Evolutionary conservation across 1,140 invertebrate genomes (phyloP).

Genomic region (Lordiphosa stackelbergi): DNA sequence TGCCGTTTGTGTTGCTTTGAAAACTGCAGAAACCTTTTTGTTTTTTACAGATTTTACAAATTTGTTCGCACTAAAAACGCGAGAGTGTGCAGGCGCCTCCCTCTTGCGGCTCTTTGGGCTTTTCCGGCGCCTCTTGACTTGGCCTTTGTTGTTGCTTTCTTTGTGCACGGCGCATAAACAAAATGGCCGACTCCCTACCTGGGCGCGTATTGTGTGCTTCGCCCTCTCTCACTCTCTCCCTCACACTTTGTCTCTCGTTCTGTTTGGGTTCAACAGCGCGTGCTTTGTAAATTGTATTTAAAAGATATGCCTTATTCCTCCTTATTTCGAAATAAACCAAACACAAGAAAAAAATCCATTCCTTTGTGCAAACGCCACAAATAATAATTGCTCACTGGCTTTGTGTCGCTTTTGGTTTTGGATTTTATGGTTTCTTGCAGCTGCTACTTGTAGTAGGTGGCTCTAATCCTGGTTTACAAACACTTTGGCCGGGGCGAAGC

Average conservation of each 20-base stretch:
- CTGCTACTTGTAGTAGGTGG: slow-evolving; percentile 43
- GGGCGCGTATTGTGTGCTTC: slow-evolving; percentile 28
- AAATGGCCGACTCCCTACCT: slow-evolving; percentile 67
- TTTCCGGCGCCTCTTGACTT: slow-evolving; percentile 61
- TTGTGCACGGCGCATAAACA: slow-evolving; percentile 63
- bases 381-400: slow-evolving; percentile 65
- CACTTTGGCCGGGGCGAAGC: neutral
- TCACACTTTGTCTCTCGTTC: slow-evolving; percentile 11
- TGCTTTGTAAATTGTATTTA: slow-evolving; percentile 74
- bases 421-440: slow-evolving; percentile 9
- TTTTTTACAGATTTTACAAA: slow-evolving; percentile 57
- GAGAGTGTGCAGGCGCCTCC: slow-evolving; percentile 8
- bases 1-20: slow-evolving; percentile 45
- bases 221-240: neutral
- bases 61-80: slow-evolving; percentile 72
- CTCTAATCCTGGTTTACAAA: slow-evolving; percentile 51
- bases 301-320: slow-evolving; percentile 47
- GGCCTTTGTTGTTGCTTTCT: slow-evolving; percentile 50
- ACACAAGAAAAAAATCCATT: slow-evolving; percentile 49
- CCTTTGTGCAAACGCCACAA: slow-evolving; percentile 61
- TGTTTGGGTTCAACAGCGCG: slow-evolving; percentile 32
- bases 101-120: slow-evolving; percentile 22
- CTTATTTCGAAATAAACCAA: slow-evolving; percentile 19
- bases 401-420: slow-evolving; percentile 26
- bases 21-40: slow-evolving; percentile 44